phyloP scores from a whole-genome alignment of 2,888 invertebrate species.

The Lepidochrysops patricia region DNA sequence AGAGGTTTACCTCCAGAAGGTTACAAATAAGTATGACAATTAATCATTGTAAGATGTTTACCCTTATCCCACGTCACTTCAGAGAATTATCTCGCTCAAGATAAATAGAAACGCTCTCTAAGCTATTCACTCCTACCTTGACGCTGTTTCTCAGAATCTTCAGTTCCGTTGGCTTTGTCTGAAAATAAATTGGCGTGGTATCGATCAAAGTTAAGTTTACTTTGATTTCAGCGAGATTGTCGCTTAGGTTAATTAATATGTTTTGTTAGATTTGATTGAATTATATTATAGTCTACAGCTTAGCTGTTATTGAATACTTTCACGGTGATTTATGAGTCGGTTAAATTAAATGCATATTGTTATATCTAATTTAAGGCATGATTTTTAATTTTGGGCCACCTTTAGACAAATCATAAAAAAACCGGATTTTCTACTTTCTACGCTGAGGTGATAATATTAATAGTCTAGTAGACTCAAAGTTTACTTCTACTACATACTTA shows the following conservation, averaged over 20 bases:
- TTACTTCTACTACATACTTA: too few species aligned
- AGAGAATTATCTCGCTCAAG: slow-evolving; percentile 62
- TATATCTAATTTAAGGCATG: too few species aligned
- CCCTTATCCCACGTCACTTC: slow-evolving; percentile 64
- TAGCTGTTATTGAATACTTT: too few species aligned
- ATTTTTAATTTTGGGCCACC: too few species aligned
- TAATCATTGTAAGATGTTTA: slow-evolving; percentile 70
- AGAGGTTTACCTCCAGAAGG: slow-evolving; percentile 10
- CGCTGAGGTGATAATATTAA: too few species aligned
- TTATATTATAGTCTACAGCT: neutral
- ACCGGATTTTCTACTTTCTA: too few species aligned
- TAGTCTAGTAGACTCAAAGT: too few species aligned
- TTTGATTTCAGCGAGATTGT: slow-evolving; percentile 4
- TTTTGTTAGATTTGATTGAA: neutral
- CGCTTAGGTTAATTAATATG: slow-evolving; percentile 1
- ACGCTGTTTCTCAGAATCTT: slow-evolving; percentile 39
- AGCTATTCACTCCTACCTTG: slow-evolving; percentile 39
- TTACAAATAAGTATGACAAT: slow-evolving; percentile 65
- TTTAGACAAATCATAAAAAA: too few species aligned
- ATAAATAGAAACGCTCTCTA: slow-evolving; percentile 53
- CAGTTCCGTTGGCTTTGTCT: slow-evolving; percentile 10
- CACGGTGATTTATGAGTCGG: too few species aligned
- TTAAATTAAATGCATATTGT: too few species aligned
- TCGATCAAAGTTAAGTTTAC: slow-evolving; percentile 15
- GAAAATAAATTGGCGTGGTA: slow-evolving; percentile 12